Evolutionary conservation across 30 jellyfish, hydroid and myxozoan genomes (phyloP), one percentile per base, ranked within the genome.

Genomic region (Pseudorhiza aurosa): DNA sequence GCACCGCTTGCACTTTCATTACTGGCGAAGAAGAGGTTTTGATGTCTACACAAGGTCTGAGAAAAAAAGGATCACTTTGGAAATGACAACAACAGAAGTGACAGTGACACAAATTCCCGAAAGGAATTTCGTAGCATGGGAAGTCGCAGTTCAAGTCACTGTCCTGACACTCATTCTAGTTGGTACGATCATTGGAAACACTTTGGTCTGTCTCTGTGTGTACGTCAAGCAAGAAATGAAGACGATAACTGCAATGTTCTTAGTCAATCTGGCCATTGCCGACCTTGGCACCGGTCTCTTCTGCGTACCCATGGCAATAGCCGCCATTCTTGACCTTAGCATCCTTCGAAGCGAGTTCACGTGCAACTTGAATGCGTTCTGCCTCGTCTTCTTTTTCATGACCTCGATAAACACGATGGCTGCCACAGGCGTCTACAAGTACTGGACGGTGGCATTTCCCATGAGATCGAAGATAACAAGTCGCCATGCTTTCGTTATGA

Each of bases 271-370:
- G 0, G 88, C 95, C 8, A 24, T 84, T 19, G 58, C 95, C 8
- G 88, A 84, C 60, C 88, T 84, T 29, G 83, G 88, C 14, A 74
- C 76, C 10, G 95, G 95, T 17, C 19, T 84, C 68, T 68, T 64
- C 28, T 58, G 95, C 75, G 11, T 72, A 17, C 95, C 95, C 42
- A 49, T 72, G 35, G 83, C 95, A 25, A 60, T 72, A 43, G 88
- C 88, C 12, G 75, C 95, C 35, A 33, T 42, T 15, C 32, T 84
- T 18, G 68, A 84, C 14, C 63, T 55, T 44, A 72, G 55, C 30
- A 35, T 72, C 6, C 87, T 84, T 14, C 43, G 42, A 10, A 51
- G 35, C 55, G 17, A 63, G 30, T 18, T 29, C 10, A 19, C 65
- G 8, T 84, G 95, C 79, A 72, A 47, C 63, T 72, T 84, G 37